Conservation (phyloP, 2,113 vertebrate species). For the Natator depressus region DNA sequence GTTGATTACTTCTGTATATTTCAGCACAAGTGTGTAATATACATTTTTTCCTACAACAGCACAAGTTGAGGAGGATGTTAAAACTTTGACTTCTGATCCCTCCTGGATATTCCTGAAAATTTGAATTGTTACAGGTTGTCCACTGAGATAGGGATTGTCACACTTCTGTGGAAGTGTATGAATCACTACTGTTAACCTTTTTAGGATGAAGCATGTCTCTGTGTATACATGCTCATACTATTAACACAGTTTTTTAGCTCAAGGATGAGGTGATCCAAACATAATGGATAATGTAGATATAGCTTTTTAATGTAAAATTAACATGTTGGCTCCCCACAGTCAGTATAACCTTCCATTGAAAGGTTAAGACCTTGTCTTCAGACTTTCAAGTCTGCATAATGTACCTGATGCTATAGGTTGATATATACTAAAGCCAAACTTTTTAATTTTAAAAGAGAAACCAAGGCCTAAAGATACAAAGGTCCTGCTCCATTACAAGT, state of each 20-base stretch:
- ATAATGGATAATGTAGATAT: fast-evolving
- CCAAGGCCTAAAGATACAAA: background rate
- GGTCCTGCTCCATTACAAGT: background rate
- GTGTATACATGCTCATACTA: background rate
- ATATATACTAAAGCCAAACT: background rate
- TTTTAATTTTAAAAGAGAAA: background rate
- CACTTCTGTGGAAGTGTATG: background rate
- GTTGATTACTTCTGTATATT: background rate
- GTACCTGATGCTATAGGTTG: background rate
- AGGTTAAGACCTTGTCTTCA: background rate
- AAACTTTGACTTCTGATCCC: background rate
- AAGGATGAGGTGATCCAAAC: background rate
- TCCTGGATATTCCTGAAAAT: background rate
- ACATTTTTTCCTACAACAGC: background rate
- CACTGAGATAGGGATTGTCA: background rate
- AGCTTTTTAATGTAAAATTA: background rate
- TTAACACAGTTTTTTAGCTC: background rate
- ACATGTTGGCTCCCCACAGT: background rate
- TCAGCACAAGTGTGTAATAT: background rate
- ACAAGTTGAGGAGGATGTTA: background rate
- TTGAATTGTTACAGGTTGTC: background rate
- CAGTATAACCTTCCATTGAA: background rate
- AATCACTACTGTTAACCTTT: background rate
- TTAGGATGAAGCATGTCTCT: background rate
- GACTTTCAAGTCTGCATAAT: background rate